phyloP scores from a whole-genome alignment of 2,888 invertebrate genomes.

The Frankliniella intonsa region DNA sequence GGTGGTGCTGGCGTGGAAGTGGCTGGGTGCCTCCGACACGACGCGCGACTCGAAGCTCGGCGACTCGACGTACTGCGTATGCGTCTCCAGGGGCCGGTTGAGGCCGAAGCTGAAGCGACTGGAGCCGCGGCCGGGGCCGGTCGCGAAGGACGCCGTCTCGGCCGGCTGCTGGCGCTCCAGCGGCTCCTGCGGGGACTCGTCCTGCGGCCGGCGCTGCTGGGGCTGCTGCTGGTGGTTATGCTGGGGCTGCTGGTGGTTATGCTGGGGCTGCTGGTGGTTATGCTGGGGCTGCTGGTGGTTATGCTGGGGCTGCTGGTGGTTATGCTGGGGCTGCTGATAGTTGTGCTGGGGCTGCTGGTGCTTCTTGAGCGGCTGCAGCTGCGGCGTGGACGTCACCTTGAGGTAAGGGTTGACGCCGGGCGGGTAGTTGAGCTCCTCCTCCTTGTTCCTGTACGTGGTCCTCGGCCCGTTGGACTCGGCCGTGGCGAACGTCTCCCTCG shows the following conservation, averaged over 20 bases:
- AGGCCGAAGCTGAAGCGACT: conserved; percentile 5
- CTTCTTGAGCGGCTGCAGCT: conserved; percentile 20
- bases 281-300: conserved; percentile 25
- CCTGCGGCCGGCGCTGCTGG: conserved; percentile 29
- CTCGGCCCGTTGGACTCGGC: conserved; percentile 24
- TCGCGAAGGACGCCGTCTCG: conserved; percentile 71
- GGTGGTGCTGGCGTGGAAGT: background rate
- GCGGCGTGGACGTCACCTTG: background rate
- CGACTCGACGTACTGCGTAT: conserved; percentile 14
- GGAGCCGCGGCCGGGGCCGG: conserved; percentile 38
- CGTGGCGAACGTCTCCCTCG: conserved; percentile 12
- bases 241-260: conserved; percentile 15
- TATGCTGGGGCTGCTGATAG: conserved; percentile 14
- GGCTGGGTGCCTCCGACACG: conserved; percentile 17
- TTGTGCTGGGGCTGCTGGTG: background rate
- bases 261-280: background rate
- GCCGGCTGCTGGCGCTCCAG: conserved; percentile 66
- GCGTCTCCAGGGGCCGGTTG: background rate
- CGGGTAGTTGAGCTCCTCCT: conserved; percentile 19
- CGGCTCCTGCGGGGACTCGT: conserved; percentile 27
- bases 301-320: background rate
- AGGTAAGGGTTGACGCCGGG: conserved; percentile 6
- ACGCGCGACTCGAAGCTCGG: conserved; percentile 21
- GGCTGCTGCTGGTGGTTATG: conserved; percentile 14
- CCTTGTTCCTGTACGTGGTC: background rate